A percentile compares a stretch with the other conserved stretches of the same genome.
phyloP scores from a whole-genome alignment of 2,888 invertebrate genomes.

The Alitta virens region DNA sequence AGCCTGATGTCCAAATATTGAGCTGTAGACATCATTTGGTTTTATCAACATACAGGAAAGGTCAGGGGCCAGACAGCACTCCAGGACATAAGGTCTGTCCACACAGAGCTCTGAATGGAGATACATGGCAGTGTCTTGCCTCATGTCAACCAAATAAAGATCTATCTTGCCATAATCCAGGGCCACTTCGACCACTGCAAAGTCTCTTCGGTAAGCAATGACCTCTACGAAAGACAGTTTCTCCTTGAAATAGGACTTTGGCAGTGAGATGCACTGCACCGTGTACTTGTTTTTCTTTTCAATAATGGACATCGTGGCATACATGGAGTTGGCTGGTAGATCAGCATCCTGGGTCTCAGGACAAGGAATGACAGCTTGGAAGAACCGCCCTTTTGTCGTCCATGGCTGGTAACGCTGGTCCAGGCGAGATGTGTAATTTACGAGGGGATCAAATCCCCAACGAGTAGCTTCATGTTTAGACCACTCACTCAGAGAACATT shows the following conservation, averaged over 20 bases:
- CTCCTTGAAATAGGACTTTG: conserved; percentile 12
- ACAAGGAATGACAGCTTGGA: conserved; percentile 4
- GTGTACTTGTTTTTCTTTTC: conserved; percentile 12
- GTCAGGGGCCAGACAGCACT: conserved; percentile 8
- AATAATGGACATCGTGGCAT: conserved; percentile 13
- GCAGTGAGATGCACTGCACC: conserved; percentile 12
- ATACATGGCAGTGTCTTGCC: not conserved
- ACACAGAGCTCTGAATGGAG: not conserved
- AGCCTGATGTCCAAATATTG: not conserved
- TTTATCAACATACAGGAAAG: conserved; percentile 7
- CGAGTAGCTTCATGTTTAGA: conserved; percentile 2
- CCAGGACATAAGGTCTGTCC: conserved; percentile 1
- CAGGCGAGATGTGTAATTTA: conserved; percentile 12
- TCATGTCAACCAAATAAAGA: conserved; percentile 5
- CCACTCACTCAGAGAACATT: conserved; percentile 8
- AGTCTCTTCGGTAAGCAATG: not conserved
- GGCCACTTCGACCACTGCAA: conserved; percentile 10
- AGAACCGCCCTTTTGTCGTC: conserved; percentile 10
- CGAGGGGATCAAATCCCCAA: conserved; percentile 13
- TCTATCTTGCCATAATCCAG: conserved; percentile 5
- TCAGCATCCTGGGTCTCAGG: conserved; percentile 15
- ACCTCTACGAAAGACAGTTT: conserved; percentile 9
- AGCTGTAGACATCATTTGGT: conserved; percentile 1
- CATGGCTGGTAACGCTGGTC: conserved; percentile 9
- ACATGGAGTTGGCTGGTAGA: conserved; percentile 10